Base-by-base conservation (phyloP, 2,113 vertebrate genomes). In the Patagioenas fasciata region DNA sequence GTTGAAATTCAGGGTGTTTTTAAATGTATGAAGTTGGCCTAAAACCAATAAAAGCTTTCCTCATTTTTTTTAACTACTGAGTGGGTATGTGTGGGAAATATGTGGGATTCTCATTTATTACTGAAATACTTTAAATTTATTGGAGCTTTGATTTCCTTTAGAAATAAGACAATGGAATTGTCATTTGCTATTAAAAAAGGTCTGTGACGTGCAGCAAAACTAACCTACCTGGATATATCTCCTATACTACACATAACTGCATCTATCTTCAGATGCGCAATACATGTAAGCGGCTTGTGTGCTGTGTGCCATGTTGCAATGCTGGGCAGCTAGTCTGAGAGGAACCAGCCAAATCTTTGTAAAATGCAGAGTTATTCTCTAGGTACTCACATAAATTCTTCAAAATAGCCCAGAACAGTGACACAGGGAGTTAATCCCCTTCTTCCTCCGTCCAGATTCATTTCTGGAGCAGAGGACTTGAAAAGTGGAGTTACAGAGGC, bases 1-100 rank as follows among this genome's bases (percentile, higher is more conserved):
- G 12, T 7, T 67, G 23, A 67, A 82, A 75, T 42, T 47, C 24
- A 69, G 20, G 2, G 0, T 0, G 2, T 67, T 87, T 32, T 23
- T 4, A 47, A 47, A 60, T 60, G 4, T 67, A 15, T 47, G 61
- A 64, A 78, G 48, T 8, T 64, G 40, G 26, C 42, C 67, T 71
- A 60, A 71, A 54, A 72, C 28, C 13, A 36, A 15, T 32, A n/a
- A 16, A 54, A 66, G 3, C 80, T 66, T 94, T 17, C 29, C 40
- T 75, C n/a, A 19, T 24, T 34, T 40, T 70, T 83, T 57, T 4
- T 5, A 40, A 86, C 48, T 78, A 48, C 4, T 32, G 34, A 62
- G 18, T 29, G 6, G 14, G 11, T 74, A 5, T 17, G 78, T n/a
- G 13, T 51, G 42, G 12, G 19, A 80, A 77, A 85, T 36, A 57